Conservation (phyloP, 1,140 invertebrate genomes). For the Brachionus sp. region DNA sequence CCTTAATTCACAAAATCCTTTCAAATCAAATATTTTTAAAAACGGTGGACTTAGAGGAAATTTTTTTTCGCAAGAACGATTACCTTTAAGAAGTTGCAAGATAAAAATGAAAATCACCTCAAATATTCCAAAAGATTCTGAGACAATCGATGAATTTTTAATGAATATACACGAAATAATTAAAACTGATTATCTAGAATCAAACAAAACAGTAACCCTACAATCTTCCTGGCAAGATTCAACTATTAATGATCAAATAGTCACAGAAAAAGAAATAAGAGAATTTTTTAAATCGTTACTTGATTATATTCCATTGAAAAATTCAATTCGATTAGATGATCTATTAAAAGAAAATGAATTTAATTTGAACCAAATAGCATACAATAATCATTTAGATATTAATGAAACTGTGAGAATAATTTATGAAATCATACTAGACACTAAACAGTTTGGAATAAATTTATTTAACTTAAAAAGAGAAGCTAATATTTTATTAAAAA, state of each 20-base stretch:
- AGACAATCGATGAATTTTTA: background rate
- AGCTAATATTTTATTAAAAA: background rate
- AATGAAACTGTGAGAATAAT: background rate
- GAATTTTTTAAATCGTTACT: constrained; percentile 1
- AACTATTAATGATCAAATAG: background rate
- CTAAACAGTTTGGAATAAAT: constrained; percentile 28
- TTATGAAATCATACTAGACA: background rate
- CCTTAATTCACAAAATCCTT: constrained; percentile 20
- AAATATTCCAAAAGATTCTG: background rate
- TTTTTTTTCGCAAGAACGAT: constrained; percentile 43
- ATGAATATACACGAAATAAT: constrained; percentile 5
- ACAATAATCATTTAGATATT: background rate
- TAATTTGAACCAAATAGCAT: background rate
- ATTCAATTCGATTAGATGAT: background rate
- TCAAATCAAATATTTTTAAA: constrained; percentile 40
- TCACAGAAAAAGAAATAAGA: constrained; percentile 3
- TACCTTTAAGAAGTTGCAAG: constrained; percentile 27
- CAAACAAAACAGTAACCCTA: background rate
- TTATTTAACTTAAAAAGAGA: background rate
- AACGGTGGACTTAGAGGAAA: constrained; percentile 40
- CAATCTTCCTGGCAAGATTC: background rate
- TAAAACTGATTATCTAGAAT: background rate
- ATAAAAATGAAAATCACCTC: constrained; percentile 37
- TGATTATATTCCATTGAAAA: constrained; percentile 1
- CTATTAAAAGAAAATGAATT: constrained; percentile 19